These are phyloP conservation scores for Gymnogyps californianus DNA, from an alignment of 2,113 vertebrate species.

Conservation along the genomic window DNA sequence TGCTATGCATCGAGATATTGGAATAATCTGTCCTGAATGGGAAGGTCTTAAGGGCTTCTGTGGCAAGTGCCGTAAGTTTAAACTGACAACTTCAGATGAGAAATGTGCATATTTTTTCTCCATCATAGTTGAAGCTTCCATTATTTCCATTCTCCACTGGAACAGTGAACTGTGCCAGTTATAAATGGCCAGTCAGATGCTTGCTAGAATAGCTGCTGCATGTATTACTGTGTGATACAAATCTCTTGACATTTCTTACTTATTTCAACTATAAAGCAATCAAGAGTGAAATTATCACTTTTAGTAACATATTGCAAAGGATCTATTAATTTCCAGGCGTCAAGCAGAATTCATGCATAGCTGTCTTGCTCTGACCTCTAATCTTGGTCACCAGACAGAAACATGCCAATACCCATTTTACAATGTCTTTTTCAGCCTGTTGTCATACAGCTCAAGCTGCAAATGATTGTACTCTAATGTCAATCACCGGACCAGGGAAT, in stretches of 20 bases:
- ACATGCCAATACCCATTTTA: neutral
- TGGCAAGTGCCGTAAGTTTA: conserved; percentile 23
- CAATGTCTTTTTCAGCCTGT: neutral
- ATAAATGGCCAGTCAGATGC: conserved; percentile 38
- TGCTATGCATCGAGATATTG: neutral
- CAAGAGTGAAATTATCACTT: conserved; percentile 41
- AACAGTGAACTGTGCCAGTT: conserved; percentile 37
- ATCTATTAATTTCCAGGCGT: conserved; percentile 7
- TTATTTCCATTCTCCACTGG: conserved; percentile 42
- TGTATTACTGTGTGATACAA: neutral
- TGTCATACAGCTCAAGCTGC: neutral
- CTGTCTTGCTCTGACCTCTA: neutral
- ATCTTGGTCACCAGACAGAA: neutral
- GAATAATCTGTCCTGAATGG: conserved; percentile 20
- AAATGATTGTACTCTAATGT: neutral
- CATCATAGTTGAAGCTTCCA: conserved; percentile 15
- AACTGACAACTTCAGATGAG: conserved; percentile 32
- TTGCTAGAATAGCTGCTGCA: neutral
- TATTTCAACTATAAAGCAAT: conserved; percentile 34
- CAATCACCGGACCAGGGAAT: neutral
- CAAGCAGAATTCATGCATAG: neutral
- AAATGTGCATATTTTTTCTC: conserved; percentile 14
- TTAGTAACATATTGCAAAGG: neutral
- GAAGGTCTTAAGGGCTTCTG: neutral
- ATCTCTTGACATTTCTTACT: neutral